Percentiles rank a stretch among this genome's conserved stretches.
phyloP scores from a whole-genome alignment of 2,888 invertebrate genomes.

The Philaethria dido region DNA sequence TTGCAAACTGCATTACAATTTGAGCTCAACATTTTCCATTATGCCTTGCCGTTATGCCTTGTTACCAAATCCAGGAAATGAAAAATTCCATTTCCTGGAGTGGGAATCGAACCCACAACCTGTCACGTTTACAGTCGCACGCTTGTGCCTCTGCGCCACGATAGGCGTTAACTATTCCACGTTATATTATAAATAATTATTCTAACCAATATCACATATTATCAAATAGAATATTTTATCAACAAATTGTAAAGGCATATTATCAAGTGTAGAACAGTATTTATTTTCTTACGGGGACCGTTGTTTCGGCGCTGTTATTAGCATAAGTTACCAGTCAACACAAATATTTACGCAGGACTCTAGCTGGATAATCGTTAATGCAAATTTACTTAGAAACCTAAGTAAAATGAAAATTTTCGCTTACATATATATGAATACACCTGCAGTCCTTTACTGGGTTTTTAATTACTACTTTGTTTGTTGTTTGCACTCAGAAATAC shows the following conservation, averaged over 20 bases:
- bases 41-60: too few relatives aligned
- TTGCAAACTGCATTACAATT: too few relatives aligned
- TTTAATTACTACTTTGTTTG: background rate
- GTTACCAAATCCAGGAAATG: too few relatives aligned
- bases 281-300: conserved; percentile 17
- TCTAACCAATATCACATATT: too few relatives aligned
- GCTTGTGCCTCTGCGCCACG: too few relatives aligned
- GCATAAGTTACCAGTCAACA: conserved; percentile 30
- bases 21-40: too few relatives aligned
- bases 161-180: too few relatives aligned
- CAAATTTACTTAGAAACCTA: conserved; percentile 31
- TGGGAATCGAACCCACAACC: too few relatives aligned
- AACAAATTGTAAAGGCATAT: background rate
- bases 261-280: conserved; percentile 13
- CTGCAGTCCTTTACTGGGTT: background rate
- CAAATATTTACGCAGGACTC: conserved; percentile 36
- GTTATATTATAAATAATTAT: too few relatives aligned
- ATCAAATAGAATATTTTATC: background rate
- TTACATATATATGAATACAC: background rate
- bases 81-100: too few relatives aligned
- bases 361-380: conserved; percentile 34
- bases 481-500: background rate
- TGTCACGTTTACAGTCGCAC: too few relatives aligned
- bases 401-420: conserved; percentile 19
- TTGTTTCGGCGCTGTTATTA: conserved; percentile 25